Base-by-base conservation (phyloP, 2,113 vertebrate species). In the Dascyllus trimaculatus region DNA sequence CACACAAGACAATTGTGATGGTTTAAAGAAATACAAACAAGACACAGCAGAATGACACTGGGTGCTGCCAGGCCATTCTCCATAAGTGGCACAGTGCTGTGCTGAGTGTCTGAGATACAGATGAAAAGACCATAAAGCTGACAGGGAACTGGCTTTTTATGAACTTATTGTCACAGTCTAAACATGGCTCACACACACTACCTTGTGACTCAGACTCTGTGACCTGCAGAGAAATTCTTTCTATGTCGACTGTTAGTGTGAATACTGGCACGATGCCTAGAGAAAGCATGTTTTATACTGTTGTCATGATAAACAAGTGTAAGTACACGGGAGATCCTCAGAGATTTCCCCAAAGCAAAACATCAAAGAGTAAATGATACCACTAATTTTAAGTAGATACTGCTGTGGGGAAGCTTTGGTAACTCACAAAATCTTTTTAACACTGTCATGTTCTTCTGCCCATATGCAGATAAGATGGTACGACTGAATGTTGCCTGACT, bases 211-310 rank as follows among this genome's bases (percentile, higher is more conserved):
- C 45, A 53, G 62, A 76, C 68, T 78, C 65, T 63, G 22, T 73
- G 78, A 66, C 78, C 80, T 1, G 21, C 64, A 38, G 32, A 62
- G 48, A 78, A 67, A 76, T 82, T 85, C 76, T 68, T 79, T 54
- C 51, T 46, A 52, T 73, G 49, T 79, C 10, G 75, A 62, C 73
- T 26, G 62, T 72, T 59, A 40, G 35, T 88, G 84, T 75, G 78
- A 90, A 88, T 80, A 49, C 40, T 90, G 85, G 75, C 91, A 76
- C 57, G 4, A 25, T 32, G 75, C 80, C 82, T 29, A 21, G 4
- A 82, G 51, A 88, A 82, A 75, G 57, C 75, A 35, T 53, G 53
- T 67, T 78, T 71, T 48, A 71, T 75, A 51, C 35, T 24, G 60
- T 75, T 70, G 49, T 73, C 56, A 65, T 63, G 66, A 52, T 70